Percentiles rank a stretch among this genome's conserved stretches.
These are phyloP conservation scores for Drosophila fuyamai DNA, from an alignment of 1,140 invertebrate genomes.

Conservation along the genomic window DNA sequence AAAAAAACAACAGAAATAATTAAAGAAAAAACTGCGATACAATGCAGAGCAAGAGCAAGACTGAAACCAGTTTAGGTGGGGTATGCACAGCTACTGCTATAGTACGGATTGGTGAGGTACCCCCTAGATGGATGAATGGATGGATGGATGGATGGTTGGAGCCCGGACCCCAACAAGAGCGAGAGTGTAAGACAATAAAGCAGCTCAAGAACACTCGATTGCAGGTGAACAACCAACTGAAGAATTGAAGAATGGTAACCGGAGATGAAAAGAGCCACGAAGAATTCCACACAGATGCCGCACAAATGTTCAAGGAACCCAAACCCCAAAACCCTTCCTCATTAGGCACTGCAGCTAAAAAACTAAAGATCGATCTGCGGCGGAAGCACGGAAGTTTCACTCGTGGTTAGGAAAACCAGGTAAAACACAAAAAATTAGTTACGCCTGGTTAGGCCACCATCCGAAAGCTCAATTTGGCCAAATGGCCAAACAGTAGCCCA, in stretches of 20 bases:
- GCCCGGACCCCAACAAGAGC: constrained; percentile 59
- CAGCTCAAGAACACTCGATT: constrained; percentile 65
- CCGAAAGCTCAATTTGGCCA: constrained; percentile 67
- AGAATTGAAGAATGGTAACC: constrained; percentile 38
- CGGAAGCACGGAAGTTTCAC: constrained; percentile 65
- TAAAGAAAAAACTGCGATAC: constrained; percentile 53
- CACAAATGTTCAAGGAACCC: constrained; percentile 60
- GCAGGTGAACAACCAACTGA: constrained; percentile 35
- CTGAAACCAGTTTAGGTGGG: constrained; percentile 72
- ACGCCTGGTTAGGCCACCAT: constrained; percentile 67
- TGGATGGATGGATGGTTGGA: constrained; percentile 8
- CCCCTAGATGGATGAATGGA: constrained; percentile 21
- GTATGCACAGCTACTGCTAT: neutral
- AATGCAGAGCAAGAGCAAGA: constrained; percentile 58
- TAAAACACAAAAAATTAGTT: constrained; percentile 58
- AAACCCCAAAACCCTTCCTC: constrained; percentile 37
- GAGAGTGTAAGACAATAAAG: constrained; percentile 66
- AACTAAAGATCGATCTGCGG: constrained; percentile 43
- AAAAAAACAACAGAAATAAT: constrained; percentile 54
- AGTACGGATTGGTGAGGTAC: constrained; percentile 8
- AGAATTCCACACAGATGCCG: constrained; percentile 57
- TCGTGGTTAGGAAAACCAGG: constrained; percentile 26
- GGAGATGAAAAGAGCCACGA: constrained; percentile 26
- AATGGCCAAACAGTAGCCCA: constrained; percentile 65
- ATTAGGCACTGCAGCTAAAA: constrained; percentile 19